phyloP scores from a whole-genome alignment of 2,113 vertebrate species.

The Stegostoma tigrinum region DNA sequence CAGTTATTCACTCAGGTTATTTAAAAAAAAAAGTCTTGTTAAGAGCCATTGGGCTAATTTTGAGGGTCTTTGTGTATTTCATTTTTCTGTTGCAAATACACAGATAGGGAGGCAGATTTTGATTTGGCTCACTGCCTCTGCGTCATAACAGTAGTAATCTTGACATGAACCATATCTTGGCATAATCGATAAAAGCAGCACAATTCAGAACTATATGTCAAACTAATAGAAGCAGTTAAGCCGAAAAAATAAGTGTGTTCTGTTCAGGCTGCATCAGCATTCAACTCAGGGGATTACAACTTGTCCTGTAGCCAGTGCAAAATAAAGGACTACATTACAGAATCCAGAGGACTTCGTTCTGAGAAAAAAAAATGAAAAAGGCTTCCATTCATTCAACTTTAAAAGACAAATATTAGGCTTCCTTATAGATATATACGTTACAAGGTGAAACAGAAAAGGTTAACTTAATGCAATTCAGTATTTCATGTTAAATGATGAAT shows the following conservation, averaged over 20 bases:
- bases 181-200: background rate
- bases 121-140: too few species aligned
- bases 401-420: background rate
- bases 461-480: background rate
- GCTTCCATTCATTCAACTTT: background rate
- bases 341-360: background rate
- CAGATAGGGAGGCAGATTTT: too few species aligned
- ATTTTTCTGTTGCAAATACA: too few species aligned
- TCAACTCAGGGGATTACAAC: background rate
- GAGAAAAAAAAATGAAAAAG: background rate
- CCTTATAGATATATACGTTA: background rate
- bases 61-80: too few species aligned
- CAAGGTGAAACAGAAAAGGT: background rate
- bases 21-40: too few species aligned
- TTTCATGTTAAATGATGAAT: background rate
- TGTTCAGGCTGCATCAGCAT: background rate
- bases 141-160: too few species aligned
- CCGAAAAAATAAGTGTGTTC: background rate
- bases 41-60: too few species aligned
- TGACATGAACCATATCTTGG: too few species aligned
- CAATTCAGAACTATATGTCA: background rate
- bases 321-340: background rate
- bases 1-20: too few species aligned
- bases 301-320: background rate
- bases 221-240: background rate